phyloP scores from a whole-genome alignment of 2,113 vertebrate species.

The Apteryx mantelli region DNA sequence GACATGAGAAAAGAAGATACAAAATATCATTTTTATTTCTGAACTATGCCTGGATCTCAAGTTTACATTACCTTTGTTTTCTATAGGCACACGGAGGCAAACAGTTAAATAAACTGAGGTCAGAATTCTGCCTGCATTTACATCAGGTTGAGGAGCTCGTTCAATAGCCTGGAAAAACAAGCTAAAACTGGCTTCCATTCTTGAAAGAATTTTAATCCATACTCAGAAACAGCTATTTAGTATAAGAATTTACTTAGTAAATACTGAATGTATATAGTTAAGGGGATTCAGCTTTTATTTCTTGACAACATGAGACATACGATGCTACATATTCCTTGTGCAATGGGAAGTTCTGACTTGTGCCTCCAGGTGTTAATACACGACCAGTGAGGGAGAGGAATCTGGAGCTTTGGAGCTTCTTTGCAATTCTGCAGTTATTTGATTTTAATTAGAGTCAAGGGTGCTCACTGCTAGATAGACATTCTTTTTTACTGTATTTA shows the following conservation, averaged over 20 bases:
- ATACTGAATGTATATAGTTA: neutral
- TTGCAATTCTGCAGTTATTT: neutral
- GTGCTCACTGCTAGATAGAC: neutral
- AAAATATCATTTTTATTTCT: neutral
- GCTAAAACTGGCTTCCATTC: neutral
- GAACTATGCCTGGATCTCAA: neutral
- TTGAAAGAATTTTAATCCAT: neutral
- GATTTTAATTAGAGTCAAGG: neutral
- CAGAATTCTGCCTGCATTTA: neutral
- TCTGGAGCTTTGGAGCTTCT: neutral
- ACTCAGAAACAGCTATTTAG: neutral
- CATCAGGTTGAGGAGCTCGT: neutral
- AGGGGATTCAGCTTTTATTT: neutral
- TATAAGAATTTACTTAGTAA: neutral
- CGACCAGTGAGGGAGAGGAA: neutral
- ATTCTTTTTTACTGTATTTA: neutral
- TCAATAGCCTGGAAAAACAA: neutral
- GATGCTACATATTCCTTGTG: neutral
- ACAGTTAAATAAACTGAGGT: neutral
- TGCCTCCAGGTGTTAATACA: neutral
- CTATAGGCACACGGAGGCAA: rapidly evolving
- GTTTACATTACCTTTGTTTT: neutral
- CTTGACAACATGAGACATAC: neutral
- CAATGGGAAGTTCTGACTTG: neutral
- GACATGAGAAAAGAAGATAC: neutral